Base-by-base conservation (phyloP, 2,888 invertebrate genomes). In the Hydrotaea diabolus region DNA sequence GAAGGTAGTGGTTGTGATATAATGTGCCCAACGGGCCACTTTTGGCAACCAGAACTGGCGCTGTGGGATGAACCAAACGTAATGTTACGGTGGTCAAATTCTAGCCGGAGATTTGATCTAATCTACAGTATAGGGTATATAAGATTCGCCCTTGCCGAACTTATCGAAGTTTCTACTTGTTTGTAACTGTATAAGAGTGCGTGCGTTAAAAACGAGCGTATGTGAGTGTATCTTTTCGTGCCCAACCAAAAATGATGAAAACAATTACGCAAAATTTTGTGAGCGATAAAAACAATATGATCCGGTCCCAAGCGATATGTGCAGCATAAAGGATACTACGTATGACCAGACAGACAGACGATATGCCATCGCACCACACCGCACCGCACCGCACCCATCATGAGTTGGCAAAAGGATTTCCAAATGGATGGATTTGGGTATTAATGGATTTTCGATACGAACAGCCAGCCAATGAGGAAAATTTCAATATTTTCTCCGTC, bases 351-450 rank as follows among this genome's bases (percentile, higher is more conserved):
- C n/a, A n/a, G n/a, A n/a, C n/a, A n/a, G n/a, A n/a, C n/a, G n/a
- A n/a, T n/a, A n/a, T n/a, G n/a, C n/a, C 43, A 49, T 13, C n/a
- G 49, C 15, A 43, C 59, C n/a, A n/a, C n/a, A n/a, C n/a, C 43
- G 43, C 59, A 59, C 26, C 15, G n/a, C 26, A 62, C 21, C 69
- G 69, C 74, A 69, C 53, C 71, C 77, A 77, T 74, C 80, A 77
- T 83, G 80, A 83, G 49, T 77, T 77, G 46, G 73, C 83, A 83
- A 80, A 80, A 77, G 74, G 77, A 75, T 79, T 75, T 15, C 39
- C 64, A n/a, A 31, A 79, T 5, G 46, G 72, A 17, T 23, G 11
- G n/a, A n/a, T n/a, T n/a, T n/a, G n/a, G 46, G 11, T 26, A 72
- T 19, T 53, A 76, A 62, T 72, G 31, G 26, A 64, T 46, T 69